phyloP scores from a whole-genome alignment of 92 coral and sea anemone genomes.

The Phenganax marumi region DNA sequence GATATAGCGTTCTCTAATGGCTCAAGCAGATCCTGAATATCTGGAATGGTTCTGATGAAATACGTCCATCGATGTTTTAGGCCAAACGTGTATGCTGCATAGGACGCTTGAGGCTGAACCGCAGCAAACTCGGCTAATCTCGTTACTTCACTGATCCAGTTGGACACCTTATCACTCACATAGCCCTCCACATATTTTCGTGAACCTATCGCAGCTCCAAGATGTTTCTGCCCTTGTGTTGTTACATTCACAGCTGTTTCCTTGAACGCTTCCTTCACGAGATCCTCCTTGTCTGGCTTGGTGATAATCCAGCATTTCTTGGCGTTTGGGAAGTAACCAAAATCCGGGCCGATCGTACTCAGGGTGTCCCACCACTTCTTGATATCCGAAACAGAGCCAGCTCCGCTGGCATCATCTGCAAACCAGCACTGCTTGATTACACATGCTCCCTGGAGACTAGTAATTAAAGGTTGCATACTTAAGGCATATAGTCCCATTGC shows the following conservation, averaged over 20 bases:
- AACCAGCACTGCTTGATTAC: constrained; percentile 26
- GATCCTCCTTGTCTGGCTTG: constrained; percentile 41
- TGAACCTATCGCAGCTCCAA: constrained; percentile 47
- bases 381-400: constrained; percentile 44
- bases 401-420: constrained; percentile 51
- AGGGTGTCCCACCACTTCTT: constrained; percentile 1
- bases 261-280: constrained; percentile 37
- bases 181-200: constrained; percentile 18
- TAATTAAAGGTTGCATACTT: constrained; percentile 42
- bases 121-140: constrained; percentile 35
- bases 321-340: too few species aligned
- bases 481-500: constrained; percentile 47
- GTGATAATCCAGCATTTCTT: constrained; percentile 40
- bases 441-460: constrained; percentile 8
- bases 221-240: constrained; percentile 38
- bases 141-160: constrained; percentile 47
- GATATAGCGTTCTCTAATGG: constrained; percentile 41
- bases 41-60: constrained; percentile 30
- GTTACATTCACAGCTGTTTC: constrained; percentile 42
- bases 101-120: constrained; percentile 40
- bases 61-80: too few species aligned
- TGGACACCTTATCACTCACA: constrained; percentile 38
- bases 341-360: too few species aligned
- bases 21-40: constrained; percentile 38
- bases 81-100: constrained; percentile 47